These are phyloP conservation scores for Saturnia pavonia DNA, from an alignment of 2,888 invertebrate genomes.

Conservation along the genomic window DNA sequence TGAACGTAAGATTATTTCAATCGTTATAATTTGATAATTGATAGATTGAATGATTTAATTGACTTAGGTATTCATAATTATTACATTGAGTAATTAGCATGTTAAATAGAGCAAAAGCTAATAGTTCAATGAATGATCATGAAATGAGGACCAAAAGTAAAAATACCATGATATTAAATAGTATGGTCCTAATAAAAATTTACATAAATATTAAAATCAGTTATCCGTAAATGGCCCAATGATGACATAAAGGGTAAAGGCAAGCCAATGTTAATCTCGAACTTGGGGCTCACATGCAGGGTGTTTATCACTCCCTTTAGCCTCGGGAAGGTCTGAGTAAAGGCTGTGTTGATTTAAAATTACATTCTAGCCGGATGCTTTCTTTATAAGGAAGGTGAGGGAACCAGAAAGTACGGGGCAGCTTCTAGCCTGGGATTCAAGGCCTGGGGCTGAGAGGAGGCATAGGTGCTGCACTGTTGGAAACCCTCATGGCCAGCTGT, in stretches of 20 bases:
- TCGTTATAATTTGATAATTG: neutral
- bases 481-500: slow-evolving; percentile 87
- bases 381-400: slow-evolving; percentile 84
- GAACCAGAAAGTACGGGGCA: slow-evolving; percentile 87
- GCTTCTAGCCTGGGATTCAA: slow-evolving; percentile 78
- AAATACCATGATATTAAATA: neutral
- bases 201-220: neutral
- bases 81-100: neutral
- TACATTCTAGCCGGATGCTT: slow-evolving; percentile 88
- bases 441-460: slow-evolving; percentile 70
- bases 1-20: slow-evolving; percentile 81
- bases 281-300: slow-evolving; percentile 86
- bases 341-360: slow-evolving; percentile 73
- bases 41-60: neutral
- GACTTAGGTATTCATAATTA: neutral
- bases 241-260: slow-evolving; percentile 74
- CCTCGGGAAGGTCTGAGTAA: slow-evolving; percentile 93
- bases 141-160: neutral
- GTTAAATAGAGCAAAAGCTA: neutral
- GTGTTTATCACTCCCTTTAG: slow-evolving; percentile 80
- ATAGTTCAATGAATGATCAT: neutral
- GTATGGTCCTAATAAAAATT: neutral
- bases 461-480: slow-evolving; percentile 80
- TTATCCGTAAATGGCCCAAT: slow-evolving; percentile 50
- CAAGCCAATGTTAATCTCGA: slow-evolving; percentile 89